Base-by-base conservation (phyloP, 1,140 invertebrate genomes). In the Aphelinus atriplicis region DNA sequence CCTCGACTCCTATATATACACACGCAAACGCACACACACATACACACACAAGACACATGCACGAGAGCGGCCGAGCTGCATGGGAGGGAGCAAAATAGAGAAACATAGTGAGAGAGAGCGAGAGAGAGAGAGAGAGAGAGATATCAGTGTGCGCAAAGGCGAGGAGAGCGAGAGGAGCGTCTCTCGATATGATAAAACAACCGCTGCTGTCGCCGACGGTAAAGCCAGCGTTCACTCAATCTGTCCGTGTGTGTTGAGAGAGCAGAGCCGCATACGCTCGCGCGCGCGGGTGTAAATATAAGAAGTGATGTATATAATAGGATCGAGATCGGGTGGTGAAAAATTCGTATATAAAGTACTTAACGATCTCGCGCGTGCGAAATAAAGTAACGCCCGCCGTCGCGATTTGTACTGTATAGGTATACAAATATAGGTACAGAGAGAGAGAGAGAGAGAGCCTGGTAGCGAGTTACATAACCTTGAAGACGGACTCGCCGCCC, bases 381-480 rank as follows among this genome's bases (percentile, higher is more conserved):
- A 26, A 26, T 26, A 26, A 26, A 26, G 26, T 26, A 26, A 26
- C 26, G 26, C 26, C 26, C 26, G 26, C 26, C 26, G 26, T 26
- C 26, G 26, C 26, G 26, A 26, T 26, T 26, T 26, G 51, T 53
- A 9, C 51, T 6, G 51, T 53, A 53, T 53, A 53, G 9, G 0
- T 9, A 53, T 6, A 4, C 4, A 53, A 0, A 9, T 53, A 53
- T 9, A 53, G 51, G 51, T 0, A 53, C 51, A 53, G 9, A 53
- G 51, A 53, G 9, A 53, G 51, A 53, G 9, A 53, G 4, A 53
- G 9, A 53, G 9, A 53, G 51, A 9, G 9, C 4, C 51, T 6
- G 9, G 51, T 9, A 53, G 66, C 57, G 66, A 69, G 65, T 77
- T 77, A 77, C 75, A 77, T 77, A 77, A 77, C 75, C 75, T 77